Evolutionary conservation across 2,888 invertebrate genomes (phyloP).

Genomic region (Eupelmus urozonus): DNA sequence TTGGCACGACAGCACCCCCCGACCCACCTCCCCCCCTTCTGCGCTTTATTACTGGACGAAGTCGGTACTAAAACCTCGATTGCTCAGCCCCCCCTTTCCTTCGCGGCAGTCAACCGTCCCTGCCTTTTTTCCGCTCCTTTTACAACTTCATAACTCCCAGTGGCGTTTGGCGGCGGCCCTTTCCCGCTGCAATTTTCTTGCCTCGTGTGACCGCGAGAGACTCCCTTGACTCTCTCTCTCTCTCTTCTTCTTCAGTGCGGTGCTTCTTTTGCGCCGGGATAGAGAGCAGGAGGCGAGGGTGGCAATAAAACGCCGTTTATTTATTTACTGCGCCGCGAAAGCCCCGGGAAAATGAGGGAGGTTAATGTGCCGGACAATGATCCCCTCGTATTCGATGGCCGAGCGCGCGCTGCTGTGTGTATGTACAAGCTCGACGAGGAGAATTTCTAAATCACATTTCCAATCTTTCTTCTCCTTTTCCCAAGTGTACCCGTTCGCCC

Average conservation of each 20-base stretch:
- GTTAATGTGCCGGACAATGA: conserved; percentile 52
- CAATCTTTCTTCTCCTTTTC: conserved; percentile 28
- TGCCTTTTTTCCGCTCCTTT: conserved; percentile 37
- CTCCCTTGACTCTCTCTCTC: conserved; percentile 28
- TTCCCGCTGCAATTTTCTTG: conserved; percentile 62
- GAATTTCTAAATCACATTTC: conserved; percentile 44
- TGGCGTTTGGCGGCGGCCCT: conserved; percentile 43
- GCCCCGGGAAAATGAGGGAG: conserved; percentile 37
- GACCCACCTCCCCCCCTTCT: conserved; percentile 58
- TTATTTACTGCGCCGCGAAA: conserved; percentile 48
- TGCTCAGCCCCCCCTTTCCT: conserved; percentile 44
- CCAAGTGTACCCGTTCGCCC: background rate
- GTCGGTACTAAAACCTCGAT: conserved; percentile 58
- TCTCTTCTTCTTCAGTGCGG: background rate
- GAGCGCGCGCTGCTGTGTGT: too few species aligned
- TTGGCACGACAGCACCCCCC: conserved; percentile 69
- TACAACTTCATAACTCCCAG: conserved; percentile 59
- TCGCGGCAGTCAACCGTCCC: background rate
- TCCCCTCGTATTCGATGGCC: conserved; percentile 3
- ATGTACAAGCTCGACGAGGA: background rate
- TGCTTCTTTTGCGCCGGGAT: conserved; percentile 11
- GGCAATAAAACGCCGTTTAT: conserved; percentile 55
- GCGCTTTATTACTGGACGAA: conserved; percentile 65
- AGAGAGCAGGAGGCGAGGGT: background rate
- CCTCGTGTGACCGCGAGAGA: conserved; percentile 52